Conservation (phyloP, 2,113 vertebrate species). For the Grallaria varia region DNA sequence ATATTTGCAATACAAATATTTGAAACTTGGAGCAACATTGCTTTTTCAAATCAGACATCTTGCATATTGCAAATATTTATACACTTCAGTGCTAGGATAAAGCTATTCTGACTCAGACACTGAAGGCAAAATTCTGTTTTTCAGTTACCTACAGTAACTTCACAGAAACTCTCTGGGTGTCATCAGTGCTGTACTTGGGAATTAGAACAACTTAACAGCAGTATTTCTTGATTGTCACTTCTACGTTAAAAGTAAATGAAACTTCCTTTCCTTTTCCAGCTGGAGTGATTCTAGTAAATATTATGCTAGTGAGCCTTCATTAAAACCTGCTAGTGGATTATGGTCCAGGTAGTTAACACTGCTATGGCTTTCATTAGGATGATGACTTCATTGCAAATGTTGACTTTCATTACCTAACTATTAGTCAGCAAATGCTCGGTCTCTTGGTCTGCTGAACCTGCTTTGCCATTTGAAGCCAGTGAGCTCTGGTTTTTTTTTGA, state of each 20-base stretch:
- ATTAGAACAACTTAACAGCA: not conserved
- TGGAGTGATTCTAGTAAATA: not conserved
- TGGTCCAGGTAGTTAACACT: conserved; percentile 4
- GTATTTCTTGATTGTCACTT: not conserved
- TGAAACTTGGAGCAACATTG: conserved; percentile 13
- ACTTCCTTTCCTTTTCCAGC: not conserved
- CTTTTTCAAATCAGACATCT: conserved; percentile 51
- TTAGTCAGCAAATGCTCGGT: conserved; percentile 28
- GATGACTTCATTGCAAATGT: conserved; percentile 30
- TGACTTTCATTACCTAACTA: conserved; percentile 34
- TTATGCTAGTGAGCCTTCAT: not conserved
- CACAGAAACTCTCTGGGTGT: not conserved
- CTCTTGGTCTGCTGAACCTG: conserved; percentile 32
- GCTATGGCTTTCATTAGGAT: not conserved
- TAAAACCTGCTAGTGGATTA: not conserved
- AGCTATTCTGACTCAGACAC: conserved; percentile 26
- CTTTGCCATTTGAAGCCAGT: conserved; percentile 19
- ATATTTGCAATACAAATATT: conserved; percentile 47
- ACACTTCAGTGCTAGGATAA: conserved; percentile 8
- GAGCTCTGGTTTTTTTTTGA: not conserved
- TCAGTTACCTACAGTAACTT: not conserved
- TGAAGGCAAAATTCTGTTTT: conserved; percentile 29
- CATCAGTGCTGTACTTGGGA: not conserved
- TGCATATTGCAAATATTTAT: conserved; percentile 39
- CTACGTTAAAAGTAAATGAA: not conserved